These are phyloP conservation scores for Lasioglossum villosulum DNA, from an alignment of 2,888 invertebrate genomes.

Conservation along the genomic window DNA sequence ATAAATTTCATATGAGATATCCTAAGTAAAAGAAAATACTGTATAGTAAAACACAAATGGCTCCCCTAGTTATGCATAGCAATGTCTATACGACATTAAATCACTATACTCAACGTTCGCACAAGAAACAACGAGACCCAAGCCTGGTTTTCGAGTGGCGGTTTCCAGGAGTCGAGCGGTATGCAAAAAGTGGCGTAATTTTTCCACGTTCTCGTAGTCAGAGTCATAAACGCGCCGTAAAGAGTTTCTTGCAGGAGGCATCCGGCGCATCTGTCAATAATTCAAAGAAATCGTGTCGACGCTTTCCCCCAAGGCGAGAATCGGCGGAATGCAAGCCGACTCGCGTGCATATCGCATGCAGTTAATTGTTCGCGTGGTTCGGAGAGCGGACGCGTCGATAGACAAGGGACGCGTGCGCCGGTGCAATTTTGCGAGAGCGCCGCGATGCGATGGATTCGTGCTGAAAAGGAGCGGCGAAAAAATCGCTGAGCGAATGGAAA, in stretches of 20 bases:
- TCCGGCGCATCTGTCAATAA: constrained; percentile 15
- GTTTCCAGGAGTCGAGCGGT: background rate
- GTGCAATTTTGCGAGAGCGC: constrained; percentile 14
- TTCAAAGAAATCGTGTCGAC: constrained; percentile 66
- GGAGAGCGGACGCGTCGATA: constrained; percentile 46
- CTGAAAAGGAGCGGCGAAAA: background rate
- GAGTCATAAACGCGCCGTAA: background rate
- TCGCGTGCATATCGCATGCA: constrained; percentile 23
- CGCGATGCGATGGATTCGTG: background rate
- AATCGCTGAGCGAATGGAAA: background rate
- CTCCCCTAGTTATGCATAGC: background rate
- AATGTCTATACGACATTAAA: background rate
- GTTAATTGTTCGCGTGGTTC: constrained; percentile 42
- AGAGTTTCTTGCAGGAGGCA: background rate
- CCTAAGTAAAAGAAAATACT: too few species aligned
- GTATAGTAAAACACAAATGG: background rate
- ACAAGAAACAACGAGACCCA: background rate
- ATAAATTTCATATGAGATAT: too few species aligned
- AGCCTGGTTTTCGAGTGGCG: background rate
- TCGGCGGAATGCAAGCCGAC: background rate
- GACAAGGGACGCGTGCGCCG: constrained; percentile 40
- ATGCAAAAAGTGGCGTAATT: background rate
- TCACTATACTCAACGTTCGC: background rate
- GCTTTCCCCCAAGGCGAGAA: constrained; percentile 55
- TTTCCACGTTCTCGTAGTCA: background rate